A percentile compares a stretch with the other conserved stretches of the same genome.
phyloP scores from a whole-genome alignment of 2,113 vertebrate genomes.

The Microcebus tavaratra region DNA sequence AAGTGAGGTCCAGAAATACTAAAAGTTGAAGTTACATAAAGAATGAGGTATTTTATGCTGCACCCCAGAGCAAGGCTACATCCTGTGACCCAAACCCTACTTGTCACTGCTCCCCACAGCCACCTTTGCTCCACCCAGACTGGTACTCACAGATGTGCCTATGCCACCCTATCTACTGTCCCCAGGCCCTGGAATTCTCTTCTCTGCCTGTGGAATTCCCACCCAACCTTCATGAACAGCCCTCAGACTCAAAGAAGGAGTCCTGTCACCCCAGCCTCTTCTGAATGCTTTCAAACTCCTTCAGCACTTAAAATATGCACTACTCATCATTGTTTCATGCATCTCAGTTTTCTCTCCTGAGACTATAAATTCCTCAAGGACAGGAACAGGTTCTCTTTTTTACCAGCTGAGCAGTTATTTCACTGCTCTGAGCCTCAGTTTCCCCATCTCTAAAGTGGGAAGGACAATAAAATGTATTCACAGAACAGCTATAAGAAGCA shows the following conservation, averaged over 20 bases:
- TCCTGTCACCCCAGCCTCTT: background rate
- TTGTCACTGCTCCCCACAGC: background rate
- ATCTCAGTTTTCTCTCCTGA: background rate
- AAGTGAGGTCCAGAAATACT: background rate
- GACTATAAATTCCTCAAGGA: background rate
- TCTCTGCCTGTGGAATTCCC: background rate
- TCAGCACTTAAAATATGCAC: no score
- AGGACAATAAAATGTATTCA: background rate
- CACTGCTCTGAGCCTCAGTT: background rate
- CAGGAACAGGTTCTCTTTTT: background rate
- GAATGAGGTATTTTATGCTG: background rate
- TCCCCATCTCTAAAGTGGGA: conserved; percentile 19
- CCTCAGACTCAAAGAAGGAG: background rate
- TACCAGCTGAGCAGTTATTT: background rate
- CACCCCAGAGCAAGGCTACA: background rate
- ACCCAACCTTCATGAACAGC: background rate
- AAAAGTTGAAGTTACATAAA: background rate
- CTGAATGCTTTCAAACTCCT: background rate
- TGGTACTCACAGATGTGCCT: background rate
- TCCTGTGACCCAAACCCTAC: background rate
- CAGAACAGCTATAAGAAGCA: background rate
- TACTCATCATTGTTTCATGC: background rate
- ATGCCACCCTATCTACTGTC: background rate
- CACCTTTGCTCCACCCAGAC: background rate
- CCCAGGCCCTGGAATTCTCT: background rate